Base-by-base conservation (phyloP, 1,140 invertebrate species). In the Pentalonia nigronervosa region DNA sequence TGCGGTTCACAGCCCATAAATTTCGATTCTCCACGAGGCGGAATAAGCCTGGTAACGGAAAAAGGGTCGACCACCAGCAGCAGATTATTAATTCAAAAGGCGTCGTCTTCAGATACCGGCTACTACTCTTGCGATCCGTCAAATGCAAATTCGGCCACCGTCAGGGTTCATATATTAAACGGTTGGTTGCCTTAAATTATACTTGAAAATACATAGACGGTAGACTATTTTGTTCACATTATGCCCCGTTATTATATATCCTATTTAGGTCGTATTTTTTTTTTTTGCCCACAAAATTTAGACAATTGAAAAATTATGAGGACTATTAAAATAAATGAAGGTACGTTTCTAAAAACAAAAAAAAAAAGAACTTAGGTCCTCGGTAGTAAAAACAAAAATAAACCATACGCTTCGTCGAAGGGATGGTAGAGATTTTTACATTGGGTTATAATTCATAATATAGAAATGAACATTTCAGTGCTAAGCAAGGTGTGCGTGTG, bases 131-230 rank as follows among this genome's bases (percentile, higher is more conserved):
- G 96, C 94, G 95, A 95, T 91, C 96, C 96, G 17, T 96, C 96
- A 94, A 97, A 97, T 95, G 96, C 96, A 34, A 96, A 96, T 94
- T 95, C 96, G 11, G 96, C 95, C 87, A 96, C 95, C 94, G 96
- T 97, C 94, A 95, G 96, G 93, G 96, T 97, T 53, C 96, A 96
- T 94, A 96, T 97, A 76, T 95, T 97, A 88, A 96, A 96, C 94
- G 96, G 96, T 97, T 94, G 95, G 95, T 93, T 34, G 86, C 81
- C 47, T 86, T 83, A 92, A 48, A 92, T 92, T 92, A 81, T 76
- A 34, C 90, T 81, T 50, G 47, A 48, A 83, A 91, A 84, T 84
- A 47, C 84, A 47, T 92, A 50, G 76, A 34, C n/a, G 36, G 48
- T 41, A 30, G 41, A n/a, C 50, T 87, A 86, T 93, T 90, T 53